These are phyloP conservation scores for Baccha elongata DNA, from an alignment of 2,888 invertebrate species.

Conservation along the genomic window DNA sequence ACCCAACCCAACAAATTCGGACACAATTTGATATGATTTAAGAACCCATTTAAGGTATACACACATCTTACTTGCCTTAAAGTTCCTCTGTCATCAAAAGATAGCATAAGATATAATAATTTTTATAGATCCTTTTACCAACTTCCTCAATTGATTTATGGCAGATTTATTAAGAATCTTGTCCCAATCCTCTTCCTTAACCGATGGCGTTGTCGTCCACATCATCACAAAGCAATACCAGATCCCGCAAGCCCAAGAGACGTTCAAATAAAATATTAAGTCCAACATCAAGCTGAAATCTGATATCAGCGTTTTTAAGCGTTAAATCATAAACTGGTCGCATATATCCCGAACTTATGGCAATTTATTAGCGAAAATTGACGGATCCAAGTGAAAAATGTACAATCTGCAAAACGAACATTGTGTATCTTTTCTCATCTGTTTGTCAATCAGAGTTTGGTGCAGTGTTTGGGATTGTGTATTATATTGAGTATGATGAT, in stretches of 20 bases:
- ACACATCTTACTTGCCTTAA: background rate
- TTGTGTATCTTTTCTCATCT: conserved; percentile 23
- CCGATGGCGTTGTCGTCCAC: background rate
- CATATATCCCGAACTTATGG: conserved; percentile 70
- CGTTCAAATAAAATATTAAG: conserved; percentile 47
- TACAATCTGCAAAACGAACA: background rate
- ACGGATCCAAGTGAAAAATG: conserved; percentile 67
- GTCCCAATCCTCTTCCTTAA: conserved; percentile 38
- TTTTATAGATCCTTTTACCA: conserved; percentile 22
- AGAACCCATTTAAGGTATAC: conserved; percentile 20
- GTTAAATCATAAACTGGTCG: conserved; percentile 70
- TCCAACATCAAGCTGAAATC: conserved; percentile 66
- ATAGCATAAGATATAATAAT: conserved; percentile 35
- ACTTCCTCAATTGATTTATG: conserved; percentile 59
- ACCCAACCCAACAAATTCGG: conserved; percentile 25
- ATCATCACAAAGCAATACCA: background rate
- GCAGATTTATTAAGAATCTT: conserved; percentile 56
- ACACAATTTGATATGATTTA: conserved; percentile 55
- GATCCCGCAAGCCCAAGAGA: background rate
- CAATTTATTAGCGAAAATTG: conserved; percentile 72
- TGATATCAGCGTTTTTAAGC: conserved; percentile 62
- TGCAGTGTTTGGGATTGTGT: conserved; percentile 11
- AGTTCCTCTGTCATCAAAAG: conserved; percentile 37
- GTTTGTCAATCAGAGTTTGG: conserved; percentile 59
- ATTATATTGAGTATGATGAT: conserved; percentile 15